Evolutionary conservation across 2,888 invertebrate genomes (phyloP).

Genomic region (Drosophila mimetica): DNA sequence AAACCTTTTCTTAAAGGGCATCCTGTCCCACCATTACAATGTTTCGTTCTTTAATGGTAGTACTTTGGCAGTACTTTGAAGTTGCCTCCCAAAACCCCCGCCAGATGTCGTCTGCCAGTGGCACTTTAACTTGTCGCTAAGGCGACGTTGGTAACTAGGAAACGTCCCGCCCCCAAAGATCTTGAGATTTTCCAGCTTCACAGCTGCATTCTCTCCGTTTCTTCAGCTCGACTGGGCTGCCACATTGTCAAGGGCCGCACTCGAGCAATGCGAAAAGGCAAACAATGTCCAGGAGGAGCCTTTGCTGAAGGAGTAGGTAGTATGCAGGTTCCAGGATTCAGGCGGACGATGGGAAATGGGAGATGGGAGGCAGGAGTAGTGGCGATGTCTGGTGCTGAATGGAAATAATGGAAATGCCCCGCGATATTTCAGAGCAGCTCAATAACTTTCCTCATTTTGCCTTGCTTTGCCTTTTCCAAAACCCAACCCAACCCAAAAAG

Average conservation of each 20-base stretch:
- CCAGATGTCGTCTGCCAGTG: slow-evolving; percentile 3
- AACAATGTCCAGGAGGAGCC: slow-evolving; percentile 54
- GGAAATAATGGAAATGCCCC: slow-evolving; percentile 29
- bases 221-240: slow-evolving; percentile 34
- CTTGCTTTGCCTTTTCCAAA: background rate
- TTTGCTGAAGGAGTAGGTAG: background rate
- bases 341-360: too few relatives aligned
- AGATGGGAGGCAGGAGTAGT: background rate
- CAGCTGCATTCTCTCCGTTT: slow-evolving; percentile 15
- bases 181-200: slow-evolving; percentile 34
- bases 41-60: background rate
- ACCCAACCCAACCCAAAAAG: background rate
- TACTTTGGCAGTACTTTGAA: background rate
- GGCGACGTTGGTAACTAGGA: background rate
- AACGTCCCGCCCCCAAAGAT: background rate
- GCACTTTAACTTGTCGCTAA: slow-evolving; percentile 13
- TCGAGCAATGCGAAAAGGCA: slow-evolving; percentile 53
- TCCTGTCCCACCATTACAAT: too few relatives aligned
- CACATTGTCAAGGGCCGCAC: slow-evolving; percentile 50
- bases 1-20: background rate
- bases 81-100: background rate
- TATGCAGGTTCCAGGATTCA: background rate
- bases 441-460: slow-evolving; percentile 31
- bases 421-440: slow-evolving; percentile 28
- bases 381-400: slow-evolving; percentile 15